These are phyloP conservation scores for Bellardia pandia DNA, from an alignment of 2,888 invertebrate species.

Conservation along the genomic window DNA sequence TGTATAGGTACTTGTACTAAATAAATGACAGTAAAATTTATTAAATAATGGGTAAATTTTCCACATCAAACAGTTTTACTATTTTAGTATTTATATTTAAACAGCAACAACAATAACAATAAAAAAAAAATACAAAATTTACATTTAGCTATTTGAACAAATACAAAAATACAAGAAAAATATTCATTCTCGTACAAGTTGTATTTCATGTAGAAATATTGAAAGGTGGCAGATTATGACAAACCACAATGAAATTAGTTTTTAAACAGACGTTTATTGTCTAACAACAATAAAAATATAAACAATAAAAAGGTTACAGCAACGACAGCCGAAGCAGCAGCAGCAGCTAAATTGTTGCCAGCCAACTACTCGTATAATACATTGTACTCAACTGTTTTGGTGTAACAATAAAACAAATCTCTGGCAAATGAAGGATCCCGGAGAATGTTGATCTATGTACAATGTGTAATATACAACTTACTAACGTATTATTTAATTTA, in stretches of 20 bases:
- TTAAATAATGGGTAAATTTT: constrained; percentile 53
- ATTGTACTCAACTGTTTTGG: constrained; percentile 26
- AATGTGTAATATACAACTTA: not conserved
- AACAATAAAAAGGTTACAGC: constrained; percentile 42
- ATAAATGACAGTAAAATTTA: constrained; percentile 31
- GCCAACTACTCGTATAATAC: constrained; percentile 5
- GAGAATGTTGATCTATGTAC: not conserved
- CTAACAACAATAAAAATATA: constrained; percentile 55
- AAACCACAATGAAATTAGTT: constrained; percentile 68
- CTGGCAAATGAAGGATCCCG: not conserved
- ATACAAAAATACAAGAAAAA: not conserved
- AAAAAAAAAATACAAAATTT: constrained; percentile 6
- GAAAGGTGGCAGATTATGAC: constrained; percentile 45
- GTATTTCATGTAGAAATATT: constrained; percentile 28
- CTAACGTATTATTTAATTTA: constrained; percentile 21
- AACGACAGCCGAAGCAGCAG: constrained; percentile 12
- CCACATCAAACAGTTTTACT: constrained; percentile 23
- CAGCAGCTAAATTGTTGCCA: constrained; percentile 29
- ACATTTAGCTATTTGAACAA: not conserved
- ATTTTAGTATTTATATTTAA: constrained; percentile 14
- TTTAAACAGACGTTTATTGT: constrained; percentile 67
- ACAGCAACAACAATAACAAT: constrained; percentile 9
- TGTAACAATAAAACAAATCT: constrained; percentile 28
- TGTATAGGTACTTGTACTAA: not conserved
- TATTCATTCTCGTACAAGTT: not conserved